These are phyloP conservation scores for Agrotis clavis DNA, from an alignment of 2,888 invertebrate species.

Conservation along the genomic window DNA sequence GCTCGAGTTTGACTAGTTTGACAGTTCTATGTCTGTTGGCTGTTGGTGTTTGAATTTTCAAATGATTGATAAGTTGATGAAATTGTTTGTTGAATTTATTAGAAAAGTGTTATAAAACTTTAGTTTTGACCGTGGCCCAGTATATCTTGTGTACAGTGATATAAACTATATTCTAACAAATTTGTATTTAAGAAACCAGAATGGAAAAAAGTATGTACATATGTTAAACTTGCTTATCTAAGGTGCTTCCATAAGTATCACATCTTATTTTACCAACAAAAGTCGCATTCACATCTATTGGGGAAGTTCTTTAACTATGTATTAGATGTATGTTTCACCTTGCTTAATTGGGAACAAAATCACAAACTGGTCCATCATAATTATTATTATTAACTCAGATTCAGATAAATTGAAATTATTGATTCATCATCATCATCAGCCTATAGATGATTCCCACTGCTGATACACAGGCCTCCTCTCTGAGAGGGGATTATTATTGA, in stretches of 20 bases:
- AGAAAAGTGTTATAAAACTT: not conserved
- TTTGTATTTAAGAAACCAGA: not conserved
- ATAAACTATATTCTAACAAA: not conserved
- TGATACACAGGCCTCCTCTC: no score
- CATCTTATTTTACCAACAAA: not conserved
- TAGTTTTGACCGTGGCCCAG: not conserved
- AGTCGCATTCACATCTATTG: not conserved
- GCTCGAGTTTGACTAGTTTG: slow-evolving; percentile 16
- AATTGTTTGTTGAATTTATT: not conserved
- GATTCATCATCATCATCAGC: no score
- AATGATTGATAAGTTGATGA: slow-evolving; percentile 4
- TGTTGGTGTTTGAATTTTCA: slow-evolving; percentile 38
- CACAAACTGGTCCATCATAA: no score
- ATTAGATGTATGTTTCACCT: not conserved
- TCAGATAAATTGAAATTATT: not conserved
- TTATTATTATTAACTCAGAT: not conserved
- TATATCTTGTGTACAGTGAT: not conserved
- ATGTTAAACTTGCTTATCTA: not conserved
- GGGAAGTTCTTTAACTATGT: not conserved
- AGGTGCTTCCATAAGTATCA: not conserved
- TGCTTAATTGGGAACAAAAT: not conserved
- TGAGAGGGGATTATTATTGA: no score
- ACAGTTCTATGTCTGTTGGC: slow-evolving; percentile 7
- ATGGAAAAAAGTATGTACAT: slow-evolving; percentile 56
- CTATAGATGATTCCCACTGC: no score